Conservation (phyloP, 2,113 vertebrate genomes). For the Callopanchax toddi region DNA sequence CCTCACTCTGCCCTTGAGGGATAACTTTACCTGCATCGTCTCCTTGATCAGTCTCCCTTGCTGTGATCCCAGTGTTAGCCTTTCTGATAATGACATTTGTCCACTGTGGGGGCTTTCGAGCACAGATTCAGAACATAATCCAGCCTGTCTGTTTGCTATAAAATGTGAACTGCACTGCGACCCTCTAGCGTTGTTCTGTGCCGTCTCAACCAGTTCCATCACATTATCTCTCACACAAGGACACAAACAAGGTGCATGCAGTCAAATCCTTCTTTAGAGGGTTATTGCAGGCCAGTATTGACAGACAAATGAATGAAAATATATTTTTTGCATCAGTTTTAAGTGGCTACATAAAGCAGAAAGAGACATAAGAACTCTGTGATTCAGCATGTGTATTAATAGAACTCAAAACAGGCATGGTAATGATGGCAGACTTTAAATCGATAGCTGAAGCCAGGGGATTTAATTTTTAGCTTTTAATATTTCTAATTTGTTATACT, state of each 20-base stretch:
- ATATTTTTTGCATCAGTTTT: too few species aligned
- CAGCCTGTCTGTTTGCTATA: slow-evolving; percentile 21
- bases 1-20: slow-evolving; percentile 20
- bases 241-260: slow-evolving; percentile 3
- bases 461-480: slow-evolving; percentile 3
- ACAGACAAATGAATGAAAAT: too few species aligned
- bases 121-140: slow-evolving; percentile 32
- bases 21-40: slow-evolving; percentile 26
- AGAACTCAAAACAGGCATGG: background rate
- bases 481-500: too few species aligned
- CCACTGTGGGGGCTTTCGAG: slow-evolving; percentile 19
- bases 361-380: background rate
- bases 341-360: too few species aligned
- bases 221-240: slow-evolving; percentile 1
- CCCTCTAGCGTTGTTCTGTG: slow-evolving; percentile 30
- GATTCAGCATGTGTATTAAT: background rate
- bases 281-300: too few species aligned
- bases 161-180: slow-evolving; percentile 33
- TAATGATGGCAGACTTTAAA: slow-evolving; percentile 25
- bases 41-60: slow-evolving; percentile 13
- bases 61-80: slow-evolving; percentile 12
- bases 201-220: slow-evolving; percentile 16
- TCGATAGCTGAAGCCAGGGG: slow-evolving; percentile 15
- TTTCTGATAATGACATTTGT: slow-evolving; percentile 16
- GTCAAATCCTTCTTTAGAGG: background rate